Evolutionary conservation across 2,113 vertebrate genomes (phyloP).

Genomic region (Canis aureus): DNA sequence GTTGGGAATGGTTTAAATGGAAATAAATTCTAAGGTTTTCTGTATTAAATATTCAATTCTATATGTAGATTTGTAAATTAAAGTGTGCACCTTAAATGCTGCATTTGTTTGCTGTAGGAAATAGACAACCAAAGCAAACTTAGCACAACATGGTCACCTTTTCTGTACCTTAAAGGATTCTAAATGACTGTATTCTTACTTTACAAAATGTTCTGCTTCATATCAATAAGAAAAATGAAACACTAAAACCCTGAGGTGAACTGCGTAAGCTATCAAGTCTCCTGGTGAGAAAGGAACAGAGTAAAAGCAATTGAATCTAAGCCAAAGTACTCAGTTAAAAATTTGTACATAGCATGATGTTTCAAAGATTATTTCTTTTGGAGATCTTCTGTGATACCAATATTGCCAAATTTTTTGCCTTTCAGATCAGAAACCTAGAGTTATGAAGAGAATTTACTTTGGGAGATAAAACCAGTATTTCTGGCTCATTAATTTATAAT

Average conservation of each 20-base stretch:
- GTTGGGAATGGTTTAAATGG: conserved; percentile 32
- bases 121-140: not conserved
- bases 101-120: conserved; percentile 27
- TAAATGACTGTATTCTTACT: conserved; percentile 36
- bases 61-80: conserved; percentile 26
- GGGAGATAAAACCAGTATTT: not conserved
- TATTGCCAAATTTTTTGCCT: not conserved
- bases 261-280: not conserved
- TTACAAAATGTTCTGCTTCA: conserved; percentile 45
- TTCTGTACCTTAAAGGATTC: conserved; percentile 46
- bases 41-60: conserved; percentile 23
- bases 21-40: conserved; percentile 50
- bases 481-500: conserved; percentile 41
- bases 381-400: not conserved
- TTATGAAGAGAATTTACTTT: not conserved
- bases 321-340: conserved; percentile 6
- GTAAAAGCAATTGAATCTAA: conserved; percentile 29
- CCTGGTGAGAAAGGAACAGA: conserved; percentile 19
- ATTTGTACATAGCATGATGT: not conserved
- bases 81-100: not conserved
- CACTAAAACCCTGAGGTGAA: conserved; percentile 3
- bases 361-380: conserved; percentile 22
- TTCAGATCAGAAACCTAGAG: not conserved
- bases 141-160: not conserved
- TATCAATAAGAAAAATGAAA: conserved; percentile 33